A percentile compares a stretch with the other conserved stretches of the same genome.
These are phyloP conservation scores for Athene cunicularia DNA, from an alignment of 2,113 vertebrate species.

Conservation along the genomic window DNA sequence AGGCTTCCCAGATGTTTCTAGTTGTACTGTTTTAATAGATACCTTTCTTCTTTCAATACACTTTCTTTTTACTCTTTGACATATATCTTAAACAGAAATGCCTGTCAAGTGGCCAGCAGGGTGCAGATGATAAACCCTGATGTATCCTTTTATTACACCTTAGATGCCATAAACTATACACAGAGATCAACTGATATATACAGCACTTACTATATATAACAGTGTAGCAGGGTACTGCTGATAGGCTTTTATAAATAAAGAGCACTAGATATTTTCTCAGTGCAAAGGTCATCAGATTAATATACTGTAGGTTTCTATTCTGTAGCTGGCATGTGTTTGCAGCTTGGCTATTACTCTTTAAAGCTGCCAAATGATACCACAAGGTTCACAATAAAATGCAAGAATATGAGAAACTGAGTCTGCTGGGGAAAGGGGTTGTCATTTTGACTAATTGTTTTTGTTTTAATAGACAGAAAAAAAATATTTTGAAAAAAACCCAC, in stretches of 20 bases:
- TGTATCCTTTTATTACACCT: constrained; percentile 21
- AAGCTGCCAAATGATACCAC: background rate
- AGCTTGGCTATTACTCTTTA: background rate
- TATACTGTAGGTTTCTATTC: background rate
- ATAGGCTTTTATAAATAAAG: constrained; percentile 33
- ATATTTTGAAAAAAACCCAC: background rate
- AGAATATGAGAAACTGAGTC: background rate
- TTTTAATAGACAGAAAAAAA: background rate
- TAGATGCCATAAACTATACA: constrained; percentile 23
- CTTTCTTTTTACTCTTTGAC: constrained; percentile 17
- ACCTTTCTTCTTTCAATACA: constrained; percentile 24
- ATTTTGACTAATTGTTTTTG: background rate
- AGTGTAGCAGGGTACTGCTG: background rate
- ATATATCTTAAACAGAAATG: constrained; percentile 37
- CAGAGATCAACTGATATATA: background rate
- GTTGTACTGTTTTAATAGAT: constrained; percentile 42
- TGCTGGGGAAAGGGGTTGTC: background rate
- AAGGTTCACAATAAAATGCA: background rate
- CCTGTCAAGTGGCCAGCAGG: constrained; percentile 8
- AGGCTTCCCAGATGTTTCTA: constrained; percentile 53
- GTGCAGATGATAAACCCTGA: background rate
- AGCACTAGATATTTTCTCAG: background rate
- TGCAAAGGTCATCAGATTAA: constrained; percentile 2
- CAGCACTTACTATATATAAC: background rate
- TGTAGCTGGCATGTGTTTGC: background rate